Base-by-base conservation (phyloP, 2,888 invertebrate genomes). In the Sisyra nigra region DNA sequence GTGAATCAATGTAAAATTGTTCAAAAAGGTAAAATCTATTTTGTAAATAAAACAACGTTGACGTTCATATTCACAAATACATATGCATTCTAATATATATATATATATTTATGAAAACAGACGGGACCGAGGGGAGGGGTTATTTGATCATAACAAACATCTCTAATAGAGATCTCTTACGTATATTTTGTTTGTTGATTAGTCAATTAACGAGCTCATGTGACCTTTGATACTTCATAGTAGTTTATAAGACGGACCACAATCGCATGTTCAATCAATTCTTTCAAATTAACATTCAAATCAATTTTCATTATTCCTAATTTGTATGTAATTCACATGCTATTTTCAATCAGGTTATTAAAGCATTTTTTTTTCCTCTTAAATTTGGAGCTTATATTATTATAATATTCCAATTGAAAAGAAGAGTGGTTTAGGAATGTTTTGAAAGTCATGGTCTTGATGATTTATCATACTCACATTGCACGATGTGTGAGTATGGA, bases 171-270 rank as follows among this genome's bases (percentile, higher is more conserved):
- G 43, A 32, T 31, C 37, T 43, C 38, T 11, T 37, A 32, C 30
- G 18, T 30, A 11, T 11, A 13, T 15, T 30, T 32, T 31, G 31
- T 11, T 42, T 45, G 44, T 42, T 37, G 41, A 52, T 53, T 54
- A 52, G 54, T 44, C 42, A 41, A 51, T 48, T 45, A 48, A 37
- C 18, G 9, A 15, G 53, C 55, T 55, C 55, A 54, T 55, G 53
- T 56, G 57, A 57, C 56, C 57, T 57, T 57, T 56, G 44, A 39
- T 44, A 30, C 15, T 33, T 34, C 33, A 30, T 30, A 10, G n/a
- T 33, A 3, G 14, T 14, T 6, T 33, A 33, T 38, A 9, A 17
- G 17, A 9, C 38, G 14, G 38, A 18, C 17, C 35, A 35, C 35
- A 35, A 35, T 17, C 35, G 35, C 35, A 35, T 35, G 17, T 35